Base-by-base conservation (phyloP, 1,140 invertebrate species). In the Lepidurus packardi region DNA sequence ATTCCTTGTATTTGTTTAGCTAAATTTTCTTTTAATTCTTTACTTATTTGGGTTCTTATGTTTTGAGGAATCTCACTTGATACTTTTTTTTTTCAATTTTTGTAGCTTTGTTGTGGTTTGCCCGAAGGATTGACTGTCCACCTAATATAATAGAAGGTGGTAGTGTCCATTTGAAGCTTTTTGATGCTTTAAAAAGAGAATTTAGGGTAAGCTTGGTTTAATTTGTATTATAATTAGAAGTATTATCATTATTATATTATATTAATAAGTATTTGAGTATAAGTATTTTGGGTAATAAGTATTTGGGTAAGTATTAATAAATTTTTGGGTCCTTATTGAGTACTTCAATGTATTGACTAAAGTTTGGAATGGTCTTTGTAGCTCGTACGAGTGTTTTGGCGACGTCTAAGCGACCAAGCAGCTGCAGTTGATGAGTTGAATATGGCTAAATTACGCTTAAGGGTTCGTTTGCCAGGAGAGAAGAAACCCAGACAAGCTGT, bases 391-490 rank as follows among this genome's bases (percentile, higher is more conserved):
- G 84, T 86, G 25, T 81, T 89, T n/a, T 92, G 90, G 90, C 86
- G 88, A 73, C 84, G 86, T 76, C 81, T 90, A 3, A 86, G 85
- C 82, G 89, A 90, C 81, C 85, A 88, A 82, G 86, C 91, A 6
- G 87, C 87, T 43, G 88, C 89, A 9, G 85, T 89, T 73, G 92
- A 94, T 85, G 92, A 94, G 85, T 82, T 94, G 42, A 88, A 88
- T 80, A 93, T 93, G 89, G 91, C 91, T 34, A 92, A 90, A 80
- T 88, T 89, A 65, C 84, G 91, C 53, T 84, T 93, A 24, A 82
- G 88, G 77, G 80, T 90, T 8, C 84, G 87, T n/a, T 82, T 84
- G 73, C 83, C 83, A n/a, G 85, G 84, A 73, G 88, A 88, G 81
- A 82, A 43, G 80, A 83, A 21, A 81, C 82, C 45, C 80, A 82